These are phyloP conservation scores for Morelia viridis DNA, from an alignment of 2,797 vertebrate genomes.

Conservation along the genomic window DNA sequence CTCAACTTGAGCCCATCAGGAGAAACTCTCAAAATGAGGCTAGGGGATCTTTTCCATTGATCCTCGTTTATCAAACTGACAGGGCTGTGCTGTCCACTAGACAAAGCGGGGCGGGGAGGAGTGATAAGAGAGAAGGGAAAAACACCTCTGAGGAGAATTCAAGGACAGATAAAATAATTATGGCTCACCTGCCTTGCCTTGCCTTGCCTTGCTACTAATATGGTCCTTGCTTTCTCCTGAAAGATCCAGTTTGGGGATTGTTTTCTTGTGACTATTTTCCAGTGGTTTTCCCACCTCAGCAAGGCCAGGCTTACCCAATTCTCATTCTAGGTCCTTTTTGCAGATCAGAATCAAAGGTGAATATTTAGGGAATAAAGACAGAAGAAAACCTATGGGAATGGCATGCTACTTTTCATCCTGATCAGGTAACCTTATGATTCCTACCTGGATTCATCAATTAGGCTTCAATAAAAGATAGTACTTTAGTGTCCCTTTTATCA, in stretches of 20 bases:
- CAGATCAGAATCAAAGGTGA: neutral
- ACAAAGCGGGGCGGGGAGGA: neutral
- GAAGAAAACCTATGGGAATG: neutral
- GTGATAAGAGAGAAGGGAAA: neutral
- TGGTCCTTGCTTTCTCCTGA: neutral
- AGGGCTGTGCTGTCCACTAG: neutral
- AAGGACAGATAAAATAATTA: conserved; percentile 7
- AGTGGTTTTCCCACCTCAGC: neutral
- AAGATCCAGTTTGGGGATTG: neutral
- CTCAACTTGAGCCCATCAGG: neutral
- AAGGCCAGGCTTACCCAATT: neutral
- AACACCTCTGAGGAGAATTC: neutral
- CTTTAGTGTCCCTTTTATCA: neutral
- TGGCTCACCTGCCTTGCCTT: neutral
- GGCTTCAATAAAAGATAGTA: neutral
- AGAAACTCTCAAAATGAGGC: conserved; percentile 23
- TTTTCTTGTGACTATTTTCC: neutral
- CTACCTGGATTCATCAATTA: neutral
- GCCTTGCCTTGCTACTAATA: neutral
- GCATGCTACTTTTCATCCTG: neutral
- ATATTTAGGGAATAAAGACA: neutral
- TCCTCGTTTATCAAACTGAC: conserved; percentile 29
- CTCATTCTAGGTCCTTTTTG: neutral
- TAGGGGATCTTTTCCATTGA: neutral
- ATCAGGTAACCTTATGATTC: neutral